A percentile compares a stretch with the other conserved stretches of the same genome.
Conservation (phyloP, 2,888 invertebrate species). For the Volucella zonaria region DNA sequence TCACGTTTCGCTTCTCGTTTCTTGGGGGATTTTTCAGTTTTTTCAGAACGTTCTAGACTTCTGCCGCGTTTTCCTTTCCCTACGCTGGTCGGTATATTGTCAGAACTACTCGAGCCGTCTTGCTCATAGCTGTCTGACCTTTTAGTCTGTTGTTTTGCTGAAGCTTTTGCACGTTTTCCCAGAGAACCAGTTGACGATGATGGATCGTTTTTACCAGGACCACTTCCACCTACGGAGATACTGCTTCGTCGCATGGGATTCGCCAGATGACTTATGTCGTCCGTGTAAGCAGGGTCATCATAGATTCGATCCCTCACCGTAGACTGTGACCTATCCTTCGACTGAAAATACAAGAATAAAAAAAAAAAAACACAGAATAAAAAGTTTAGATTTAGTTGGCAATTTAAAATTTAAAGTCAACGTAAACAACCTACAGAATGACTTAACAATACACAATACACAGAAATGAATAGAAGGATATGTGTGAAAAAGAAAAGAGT, state of each 20-base stretch:
- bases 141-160: constrained; percentile 51
- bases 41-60: constrained; percentile 79
- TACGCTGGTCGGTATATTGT: constrained; percentile 75
- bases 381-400: neutral
- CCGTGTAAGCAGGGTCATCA: constrained; percentile 82
- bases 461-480: too few species aligned
- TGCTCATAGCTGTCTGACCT: constrained; percentile 70
- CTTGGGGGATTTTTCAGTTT: constrained; percentile 75
- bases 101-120: constrained; percentile 79
- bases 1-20: constrained; percentile 77
- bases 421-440: too few species aligned
- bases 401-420: too few species aligned
- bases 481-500: neutral
- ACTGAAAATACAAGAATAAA: constrained; percentile 75
- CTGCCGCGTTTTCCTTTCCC: constrained; percentile 78
- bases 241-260: constrained; percentile 80
- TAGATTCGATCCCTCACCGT: constrained; percentile 81
- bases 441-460: too few species aligned
- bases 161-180: constrained; percentile 52
- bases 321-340: constrained; percentile 80
- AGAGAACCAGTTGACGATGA: constrained; percentile 37
- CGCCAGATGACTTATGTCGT: constrained; percentile 82
- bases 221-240: constrained; percentile 75
- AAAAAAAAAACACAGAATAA: constrained; percentile 12
- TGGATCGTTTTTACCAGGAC: constrained; percentile 23